Evolutionary conservation across 2,888 invertebrate species (phyloP).

Genomic region (Caenorhabditis sp.): DNA sequence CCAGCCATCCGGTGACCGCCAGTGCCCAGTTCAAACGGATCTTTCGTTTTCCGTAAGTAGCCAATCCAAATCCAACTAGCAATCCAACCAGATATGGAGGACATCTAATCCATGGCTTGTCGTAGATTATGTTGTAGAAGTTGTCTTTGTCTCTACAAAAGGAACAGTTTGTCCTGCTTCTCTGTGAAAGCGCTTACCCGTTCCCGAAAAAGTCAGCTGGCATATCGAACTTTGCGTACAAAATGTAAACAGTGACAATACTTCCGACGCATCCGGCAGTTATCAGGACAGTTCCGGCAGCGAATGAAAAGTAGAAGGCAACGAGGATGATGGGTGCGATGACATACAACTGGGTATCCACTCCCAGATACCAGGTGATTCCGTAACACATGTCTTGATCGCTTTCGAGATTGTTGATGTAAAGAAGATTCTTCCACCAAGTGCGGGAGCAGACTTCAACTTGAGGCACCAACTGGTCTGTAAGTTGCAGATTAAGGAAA

Average conservation of each 20-base stretch:
- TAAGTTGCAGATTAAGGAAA: neutral
- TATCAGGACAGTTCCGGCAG: conserved; percentile 38
- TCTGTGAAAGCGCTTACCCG: conserved; percentile 36
- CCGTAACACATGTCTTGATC: conserved; percentile 61
- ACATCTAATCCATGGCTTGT: conserved; percentile 83
- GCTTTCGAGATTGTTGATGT: conserved; percentile 67
- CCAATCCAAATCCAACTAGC: conserved; percentile 83
- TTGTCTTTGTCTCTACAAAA: conserved; percentile 26
- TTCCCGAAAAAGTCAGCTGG: conserved; percentile 49
- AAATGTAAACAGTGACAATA: conserved; percentile 47
- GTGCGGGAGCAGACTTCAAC: conserved; percentile 49
- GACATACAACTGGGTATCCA: conserved; percentile 62
- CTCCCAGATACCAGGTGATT: conserved; percentile 66
- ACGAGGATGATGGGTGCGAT: conserved; percentile 58
- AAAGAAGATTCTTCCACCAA: conserved; percentile 69
- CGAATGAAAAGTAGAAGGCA: conserved; percentile 54
- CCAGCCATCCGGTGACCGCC: conserved; percentile 26
- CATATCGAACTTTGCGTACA: conserved; percentile 30
- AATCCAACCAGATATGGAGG: conserved; percentile 84
- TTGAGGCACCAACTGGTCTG: conserved; percentile 41
- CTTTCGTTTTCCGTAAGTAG: conserved; percentile 63
- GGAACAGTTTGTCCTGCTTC: too few relatives aligned
- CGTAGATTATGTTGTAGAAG: conserved; percentile 77
- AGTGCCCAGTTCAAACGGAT: conserved; percentile 48
- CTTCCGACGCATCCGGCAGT: conserved; percentile 51